Percentiles rank a stretch among this genome's conserved stretches.
Conservation (phyloP, 2,113 vertebrate species). For the Tamias sibiricus region DNA sequence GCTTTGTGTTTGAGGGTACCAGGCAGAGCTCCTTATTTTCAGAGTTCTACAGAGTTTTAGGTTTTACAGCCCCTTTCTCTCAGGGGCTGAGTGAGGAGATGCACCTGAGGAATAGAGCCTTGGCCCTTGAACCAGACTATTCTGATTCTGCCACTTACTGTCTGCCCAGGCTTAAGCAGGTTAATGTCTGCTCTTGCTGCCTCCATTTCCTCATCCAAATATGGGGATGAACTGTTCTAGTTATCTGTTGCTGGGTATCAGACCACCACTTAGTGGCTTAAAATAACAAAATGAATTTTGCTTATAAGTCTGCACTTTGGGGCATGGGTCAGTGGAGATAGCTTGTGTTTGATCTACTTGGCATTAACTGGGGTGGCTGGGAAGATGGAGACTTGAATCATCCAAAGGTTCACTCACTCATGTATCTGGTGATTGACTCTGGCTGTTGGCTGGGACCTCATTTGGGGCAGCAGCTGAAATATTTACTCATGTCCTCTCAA, state of each 20-base stretch:
- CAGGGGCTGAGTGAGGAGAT: neutral
- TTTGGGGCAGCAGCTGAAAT: neutral
- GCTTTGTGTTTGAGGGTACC: neutral
- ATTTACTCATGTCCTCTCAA: neutral
- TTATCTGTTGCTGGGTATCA: neutral
- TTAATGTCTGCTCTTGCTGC: neutral
- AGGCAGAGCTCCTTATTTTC: neutral
- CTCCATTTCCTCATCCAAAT: neutral
- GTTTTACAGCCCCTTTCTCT: neutral
- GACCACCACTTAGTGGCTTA: neutral
- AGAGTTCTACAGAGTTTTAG: neutral
- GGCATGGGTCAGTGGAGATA: neutral
- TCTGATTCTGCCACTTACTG: neutral
- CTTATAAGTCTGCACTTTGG: neutral
- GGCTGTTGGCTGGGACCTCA: neutral
- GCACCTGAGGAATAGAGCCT: neutral
- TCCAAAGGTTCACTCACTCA: neutral
- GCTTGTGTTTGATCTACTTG: neutral
- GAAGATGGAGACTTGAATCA: neutral
- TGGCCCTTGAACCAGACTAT: neutral
- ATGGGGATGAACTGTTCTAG: neutral
- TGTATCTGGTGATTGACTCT: neutral
- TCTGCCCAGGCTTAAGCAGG: neutral
- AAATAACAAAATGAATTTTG: neutral
- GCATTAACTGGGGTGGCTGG: neutral